These are phyloP conservation scores for Aurelia sp. DNA, from an alignment of 30 jellyfish, hydroid and myxozoan genomes.

Conservation along the genomic window DNA sequence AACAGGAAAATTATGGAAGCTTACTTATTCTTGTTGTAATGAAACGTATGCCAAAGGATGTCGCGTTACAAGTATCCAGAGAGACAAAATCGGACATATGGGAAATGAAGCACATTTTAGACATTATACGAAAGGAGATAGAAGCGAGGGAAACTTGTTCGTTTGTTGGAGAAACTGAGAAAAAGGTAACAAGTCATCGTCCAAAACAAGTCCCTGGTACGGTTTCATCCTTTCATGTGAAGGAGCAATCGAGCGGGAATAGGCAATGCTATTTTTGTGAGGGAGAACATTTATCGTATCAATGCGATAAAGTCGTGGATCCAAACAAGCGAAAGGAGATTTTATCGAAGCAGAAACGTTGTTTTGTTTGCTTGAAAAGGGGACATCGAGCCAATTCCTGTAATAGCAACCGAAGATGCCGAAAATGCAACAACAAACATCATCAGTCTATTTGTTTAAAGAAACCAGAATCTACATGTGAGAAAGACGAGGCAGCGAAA, in stretches of 20 bases:
- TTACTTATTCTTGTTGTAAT: constrained; percentile 49
- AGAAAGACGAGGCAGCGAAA: background rate
- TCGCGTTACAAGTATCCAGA: constrained; percentile 21
- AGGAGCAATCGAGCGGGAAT: background rate
- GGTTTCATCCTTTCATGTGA: constrained; percentile 23
- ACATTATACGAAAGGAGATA: background rate
- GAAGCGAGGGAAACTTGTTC: constrained; percentile 10
- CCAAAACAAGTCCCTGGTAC: constrained; percentile 15
- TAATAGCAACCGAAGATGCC: constrained; percentile 11
- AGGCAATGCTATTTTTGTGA: constrained; percentile 35
- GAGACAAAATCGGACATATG: background rate
- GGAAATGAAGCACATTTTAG: constrained; percentile 14
- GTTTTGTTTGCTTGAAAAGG: constrained; percentile 6
- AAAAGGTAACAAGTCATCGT: background rate
- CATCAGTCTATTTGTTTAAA: background rate
- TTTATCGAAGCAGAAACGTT: constrained; percentile 4
- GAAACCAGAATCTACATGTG: background rate
- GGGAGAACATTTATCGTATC: constrained; percentile 16
- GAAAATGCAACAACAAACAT: constrained; percentile 7
- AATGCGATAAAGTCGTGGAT: constrained; percentile 16
- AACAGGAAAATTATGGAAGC: constrained; percentile 57
- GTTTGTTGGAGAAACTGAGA: background rate
- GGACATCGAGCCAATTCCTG: constrained; percentile 21
- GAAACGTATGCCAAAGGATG: constrained; percentile 43
- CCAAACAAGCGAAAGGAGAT: background rate